Conservation (phyloP, 2,113 vertebrate species). For the Castor canadensis region DNA sequence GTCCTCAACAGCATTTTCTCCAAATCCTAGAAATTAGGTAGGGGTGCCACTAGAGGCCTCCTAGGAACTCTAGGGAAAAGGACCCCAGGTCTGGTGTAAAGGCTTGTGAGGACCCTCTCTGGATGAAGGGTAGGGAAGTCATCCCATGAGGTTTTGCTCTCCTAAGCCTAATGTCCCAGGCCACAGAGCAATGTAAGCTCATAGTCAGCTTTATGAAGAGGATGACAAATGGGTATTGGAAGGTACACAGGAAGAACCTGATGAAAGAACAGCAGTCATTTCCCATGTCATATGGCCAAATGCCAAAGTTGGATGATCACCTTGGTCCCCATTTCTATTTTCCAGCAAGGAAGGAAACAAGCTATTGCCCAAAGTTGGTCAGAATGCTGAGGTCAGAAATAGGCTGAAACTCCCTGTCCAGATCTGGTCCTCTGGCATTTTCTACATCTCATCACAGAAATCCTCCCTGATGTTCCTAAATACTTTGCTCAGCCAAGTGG, state of each 20-base stretch:
- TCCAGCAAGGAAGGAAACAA: background rate
- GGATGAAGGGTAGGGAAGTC: background rate
- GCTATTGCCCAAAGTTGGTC: background rate
- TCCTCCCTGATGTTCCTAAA: background rate
- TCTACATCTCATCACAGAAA: background rate
- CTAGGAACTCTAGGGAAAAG: background rate
- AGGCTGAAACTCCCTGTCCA: background rate
- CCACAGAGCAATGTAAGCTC: background rate
- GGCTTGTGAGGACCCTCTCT: background rate
- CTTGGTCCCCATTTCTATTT: background rate
- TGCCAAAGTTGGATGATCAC: accelerated
- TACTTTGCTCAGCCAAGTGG: background rate
- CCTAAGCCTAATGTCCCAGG: background rate
- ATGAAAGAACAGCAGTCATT: background rate
- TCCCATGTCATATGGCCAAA: background rate
- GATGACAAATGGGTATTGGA: background rate
- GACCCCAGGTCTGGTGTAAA: background rate
- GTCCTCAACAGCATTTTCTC: background rate
- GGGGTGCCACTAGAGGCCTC: background rate
- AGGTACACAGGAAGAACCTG: background rate
- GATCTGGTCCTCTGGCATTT: background rate
- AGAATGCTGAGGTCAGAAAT: background rate
- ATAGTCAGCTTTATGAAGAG: background rate
- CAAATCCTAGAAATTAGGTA: background rate
- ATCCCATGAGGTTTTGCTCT: background rate